Evolutionary conservation across 2,888 invertebrate species (phyloP).

Genomic region (Apamea sordens): DNA sequence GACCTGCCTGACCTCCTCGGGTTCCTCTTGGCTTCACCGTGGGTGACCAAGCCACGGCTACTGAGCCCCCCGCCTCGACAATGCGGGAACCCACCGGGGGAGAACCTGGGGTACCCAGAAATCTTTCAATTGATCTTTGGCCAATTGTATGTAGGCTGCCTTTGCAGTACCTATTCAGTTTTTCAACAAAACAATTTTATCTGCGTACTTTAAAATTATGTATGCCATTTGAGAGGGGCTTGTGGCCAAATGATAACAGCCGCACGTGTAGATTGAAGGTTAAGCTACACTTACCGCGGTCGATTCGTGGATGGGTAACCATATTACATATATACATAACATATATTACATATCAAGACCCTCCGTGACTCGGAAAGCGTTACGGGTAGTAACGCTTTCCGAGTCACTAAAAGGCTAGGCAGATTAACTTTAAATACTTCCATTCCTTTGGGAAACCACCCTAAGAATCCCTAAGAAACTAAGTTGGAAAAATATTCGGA

Average conservation of each 20-base stretch:
- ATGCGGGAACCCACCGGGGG: too few species aligned
- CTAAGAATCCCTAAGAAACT: not conserved
- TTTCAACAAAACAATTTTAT: not conserved
- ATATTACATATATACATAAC: too few species aligned
- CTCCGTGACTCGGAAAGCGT: too few species aligned
- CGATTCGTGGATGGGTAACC: not conserved
- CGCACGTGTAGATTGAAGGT: not conserved
- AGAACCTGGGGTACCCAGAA: too few species aligned
- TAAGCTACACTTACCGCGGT: not conserved
- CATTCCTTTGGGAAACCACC: not conserved
- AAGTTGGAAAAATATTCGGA: slow-evolving; percentile 40
- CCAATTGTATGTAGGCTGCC: not conserved
- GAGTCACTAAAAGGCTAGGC: too few species aligned
- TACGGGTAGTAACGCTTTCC: too few species aligned
- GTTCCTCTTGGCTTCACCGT: too few species aligned
- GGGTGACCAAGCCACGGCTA: too few species aligned
- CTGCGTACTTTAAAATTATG: not conserved
- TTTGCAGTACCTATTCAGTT: not conserved
- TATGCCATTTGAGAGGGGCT: not conserved
- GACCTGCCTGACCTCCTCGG: too few species aligned
- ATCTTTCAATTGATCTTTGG: not conserved
- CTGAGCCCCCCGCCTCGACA: too few species aligned
- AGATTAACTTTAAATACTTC: not conserved
- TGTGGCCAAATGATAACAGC: not conserved
- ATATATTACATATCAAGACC: too few species aligned